Evolutionary conservation across 2,888 invertebrate genomes (phyloP), one percentile per base, ranked within the genome.

Genomic region (Fragum sueziense): DNA sequence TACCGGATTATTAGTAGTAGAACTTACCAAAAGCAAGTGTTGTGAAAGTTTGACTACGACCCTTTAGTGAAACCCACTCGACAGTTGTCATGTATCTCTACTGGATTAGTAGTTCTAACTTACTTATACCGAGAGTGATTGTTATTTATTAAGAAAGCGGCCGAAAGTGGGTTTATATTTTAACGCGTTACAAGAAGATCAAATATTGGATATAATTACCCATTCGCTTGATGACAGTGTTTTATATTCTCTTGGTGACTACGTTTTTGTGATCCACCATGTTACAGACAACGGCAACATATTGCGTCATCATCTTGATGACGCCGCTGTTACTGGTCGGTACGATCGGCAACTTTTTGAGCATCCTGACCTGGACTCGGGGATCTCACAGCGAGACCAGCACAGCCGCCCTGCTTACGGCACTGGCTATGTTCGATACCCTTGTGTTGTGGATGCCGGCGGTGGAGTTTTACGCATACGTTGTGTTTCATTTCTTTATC

Each of bases 331-430:
- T 82, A 25, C 22, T 82, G 2, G 68, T 76, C 47, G 82, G 82
- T 29, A 61, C 78, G n/a, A 47, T 79, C 11, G 82, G 82, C 0
- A 82, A 82, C 68, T 78, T 72, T 76, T 73, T 82, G 20, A 82
- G 82, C 25, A 76, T 82, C 57, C 47, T 82, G 11, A 79, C 82
- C 11, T 82, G 82, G 82, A 76, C 78, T 37, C 82, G 78, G 20
- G 82, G 82, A 27, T 54, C 70, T 33, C 78, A 76, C 33, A 31
- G 76, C 34, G 70, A 78, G 25, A 78, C 78, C 14, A 78, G 78
- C 17, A 82, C 82, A 3, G 82, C 82, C 0, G 78, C 71, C 25
- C 51, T 82, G 14, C 59, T 82, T 2, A 82, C 82, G 9, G 75
- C 73, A 0, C 75, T 82, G 1, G 82, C 78, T 14, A 59, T 78